Base-by-base conservation (phyloP, 2,888 invertebrate genomes). In the Ormyrus rosae region DNA sequence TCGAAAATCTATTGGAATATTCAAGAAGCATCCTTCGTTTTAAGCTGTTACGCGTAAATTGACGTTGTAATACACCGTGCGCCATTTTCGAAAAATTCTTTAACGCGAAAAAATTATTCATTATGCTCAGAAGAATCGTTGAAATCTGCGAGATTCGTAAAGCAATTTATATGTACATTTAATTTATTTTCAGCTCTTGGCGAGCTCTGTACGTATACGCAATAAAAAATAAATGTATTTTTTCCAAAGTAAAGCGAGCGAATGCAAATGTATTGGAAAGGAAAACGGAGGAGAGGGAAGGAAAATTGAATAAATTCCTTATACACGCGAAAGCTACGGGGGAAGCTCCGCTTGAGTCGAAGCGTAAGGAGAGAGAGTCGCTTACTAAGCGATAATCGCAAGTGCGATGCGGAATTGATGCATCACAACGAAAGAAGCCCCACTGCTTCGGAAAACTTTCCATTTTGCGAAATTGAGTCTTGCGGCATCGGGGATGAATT, bases 381-480 rank as follows among this genome's bases (percentile, higher is more conserved):
- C 13, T 19, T 34, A 9, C 45, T 68, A 58, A 76, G 56, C 68
- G 58, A 76, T 76, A 76, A 80, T 76, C 58, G 76, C 67, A 67
- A 69, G 51, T 56, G 13, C 74, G 53, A 73, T 13, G 63, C 53
- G 58, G 67, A 67, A 67, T 75, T 48, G 63, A 74, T 75, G 61
- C 74, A 67, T 61, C 65, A 53, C 45, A 73, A 65, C 45, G 81
- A 70, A 68, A 51, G 69, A 81, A 81, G 56, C 74, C 77, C 48
- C 9, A 45, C 50, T 51, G 60, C 70, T 70, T 78, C 56, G 77
- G 56, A 67, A 81, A 81, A 74, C 67, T 78, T 81, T 81, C 81
- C 78, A 61, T 77, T 78, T 74, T 65, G 67, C 55, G 70, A 78
- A 78, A 78, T 81, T 78, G 74, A 81, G 67, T 81, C 75, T 81